Evolutionary conservation across 2,888 invertebrate species (phyloP).

Genomic region (Latrodectus hesperus): DNA sequence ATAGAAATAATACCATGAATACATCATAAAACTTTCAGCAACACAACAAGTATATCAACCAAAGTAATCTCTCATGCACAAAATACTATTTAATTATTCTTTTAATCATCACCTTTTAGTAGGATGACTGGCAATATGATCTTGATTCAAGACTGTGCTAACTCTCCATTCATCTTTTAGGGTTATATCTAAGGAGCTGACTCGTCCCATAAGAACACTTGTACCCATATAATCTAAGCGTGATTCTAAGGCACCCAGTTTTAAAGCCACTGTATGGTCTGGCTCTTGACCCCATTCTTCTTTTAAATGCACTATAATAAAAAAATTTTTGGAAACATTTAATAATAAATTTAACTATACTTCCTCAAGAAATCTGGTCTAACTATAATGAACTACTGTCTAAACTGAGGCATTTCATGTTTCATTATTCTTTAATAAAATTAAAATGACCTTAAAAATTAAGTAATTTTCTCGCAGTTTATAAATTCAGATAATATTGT

Average conservation of each 20-base stretch:
- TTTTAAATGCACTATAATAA: slow-evolving; percentile 84
- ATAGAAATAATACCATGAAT: slow-evolving; percentile 4
- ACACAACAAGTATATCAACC: too few relatives aligned
- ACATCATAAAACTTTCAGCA: too few relatives aligned
- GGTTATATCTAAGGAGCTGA: slow-evolving; percentile 86
- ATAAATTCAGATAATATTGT: too few relatives aligned
- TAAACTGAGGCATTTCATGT: too few relatives aligned
- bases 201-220: slow-evolving; percentile 92
- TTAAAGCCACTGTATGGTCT: slow-evolving; percentile 87
- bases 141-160: slow-evolving; percentile 73
- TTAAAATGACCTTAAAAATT: too few relatives aligned
- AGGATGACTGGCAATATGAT: slow-evolving; percentile 78
- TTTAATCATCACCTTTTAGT: slow-evolving; percentile 77
- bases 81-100: too few relatives aligned
- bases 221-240: slow-evolving; percentile 99
- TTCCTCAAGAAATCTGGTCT: too few relatives aligned
- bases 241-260: slow-evolving; percentile 89
- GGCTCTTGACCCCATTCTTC: slow-evolving; percentile 94
- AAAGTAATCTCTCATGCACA: too few relatives aligned
- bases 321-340: neutral
- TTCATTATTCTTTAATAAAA: too few relatives aligned
- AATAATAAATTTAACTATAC: too few relatives aligned
- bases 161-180: slow-evolving; percentile 92
- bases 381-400: too few relatives aligned
- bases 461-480: too few relatives aligned